phyloP scores from a whole-genome alignment of 1,140 invertebrate genomes.

The Hycleus cichorii region DNA sequence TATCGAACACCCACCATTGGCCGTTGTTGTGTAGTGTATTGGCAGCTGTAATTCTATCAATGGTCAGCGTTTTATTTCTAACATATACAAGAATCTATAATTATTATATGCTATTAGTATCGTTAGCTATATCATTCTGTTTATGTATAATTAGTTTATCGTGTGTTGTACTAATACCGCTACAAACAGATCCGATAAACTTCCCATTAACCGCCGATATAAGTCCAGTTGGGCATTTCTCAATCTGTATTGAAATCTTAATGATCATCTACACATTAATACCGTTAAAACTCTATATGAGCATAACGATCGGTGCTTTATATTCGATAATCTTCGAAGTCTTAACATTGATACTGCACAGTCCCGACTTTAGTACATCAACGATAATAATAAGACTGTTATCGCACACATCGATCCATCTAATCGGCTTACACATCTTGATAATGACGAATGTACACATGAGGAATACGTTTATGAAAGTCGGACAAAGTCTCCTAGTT shows the following conservation, averaged over 20 bases:
- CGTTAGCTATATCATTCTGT: conserved; percentile 55
- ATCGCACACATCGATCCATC: conserved; percentile 81
- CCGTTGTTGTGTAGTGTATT: conserved; percentile 54
- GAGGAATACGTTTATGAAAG: conserved; percentile 94
- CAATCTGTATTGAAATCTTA: conserved; percentile 77
- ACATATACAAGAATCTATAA: conserved; percentile 63
- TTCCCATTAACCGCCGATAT: conserved; percentile 44
- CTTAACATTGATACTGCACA: conserved; percentile 35
- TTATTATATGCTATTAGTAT: conserved; percentile 55
- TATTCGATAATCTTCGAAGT: conserved; percentile 82
- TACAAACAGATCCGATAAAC: conserved; percentile 25
- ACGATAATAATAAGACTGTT: conserved; percentile 43
- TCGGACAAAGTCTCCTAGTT: conserved; percentile 84
- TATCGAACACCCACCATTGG: conserved; percentile 44
- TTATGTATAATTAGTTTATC: conserved; percentile 61
- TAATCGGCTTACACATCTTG: conserved; percentile 88
- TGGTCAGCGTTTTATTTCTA: conserved; percentile 51
- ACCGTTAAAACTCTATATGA: conserved; percentile 81
- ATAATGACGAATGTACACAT: conserved; percentile 88
- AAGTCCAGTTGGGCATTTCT: conserved; percentile 74
- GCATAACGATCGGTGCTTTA: conserved; percentile 63
- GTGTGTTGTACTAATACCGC: conserved; percentile 51
- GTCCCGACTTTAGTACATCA: not conserved
- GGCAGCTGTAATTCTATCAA: conserved; percentile 48
- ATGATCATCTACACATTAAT: conserved; percentile 89